phyloP scores from a whole-genome alignment of 2,113 vertebrate genomes.

The Trogon surrucura region DNA sequence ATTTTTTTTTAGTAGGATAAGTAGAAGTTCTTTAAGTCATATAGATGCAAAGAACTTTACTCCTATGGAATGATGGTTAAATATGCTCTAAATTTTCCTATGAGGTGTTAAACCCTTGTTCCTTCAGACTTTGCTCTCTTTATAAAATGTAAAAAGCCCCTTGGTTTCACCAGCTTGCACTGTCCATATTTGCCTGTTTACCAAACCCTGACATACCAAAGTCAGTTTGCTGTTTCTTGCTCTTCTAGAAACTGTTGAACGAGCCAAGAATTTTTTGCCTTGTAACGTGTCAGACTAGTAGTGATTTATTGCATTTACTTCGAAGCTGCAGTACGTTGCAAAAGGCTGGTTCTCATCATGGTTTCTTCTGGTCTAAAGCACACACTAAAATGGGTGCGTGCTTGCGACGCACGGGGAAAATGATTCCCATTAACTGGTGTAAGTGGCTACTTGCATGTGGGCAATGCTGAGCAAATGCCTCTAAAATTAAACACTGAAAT shows the following conservation, averaged over 20 bases:
- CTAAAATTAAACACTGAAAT: background rate
- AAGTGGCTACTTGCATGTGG: background rate
- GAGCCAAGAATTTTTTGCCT: background rate
- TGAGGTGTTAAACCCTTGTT: background rate
- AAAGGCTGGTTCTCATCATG: background rate
- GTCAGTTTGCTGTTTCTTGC: background rate
- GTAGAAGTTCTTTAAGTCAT: accelerated
- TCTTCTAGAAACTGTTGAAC: background rate
- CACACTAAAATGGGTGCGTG: background rate
- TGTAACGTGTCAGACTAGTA: background rate
- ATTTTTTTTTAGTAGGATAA: background rate
- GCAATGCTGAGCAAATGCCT: background rate
- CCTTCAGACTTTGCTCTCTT: background rate
- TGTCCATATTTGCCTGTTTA: background rate
- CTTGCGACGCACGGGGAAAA: accelerated
- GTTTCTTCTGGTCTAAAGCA: background rate
- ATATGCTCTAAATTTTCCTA: background rate
- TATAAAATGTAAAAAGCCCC: background rate
- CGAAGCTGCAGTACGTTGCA: background rate
- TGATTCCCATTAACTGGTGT: background rate
- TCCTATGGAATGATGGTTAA: background rate
- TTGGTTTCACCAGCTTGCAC: background rate
- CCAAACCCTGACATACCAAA: background rate
- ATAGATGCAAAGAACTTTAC: background rate
- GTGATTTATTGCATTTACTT: slow-evolving; percentile 21